Evolutionary conservation across 1,140 invertebrate species (phyloP).

Genomic region (Zeugodacus cucurbitae): DNA sequence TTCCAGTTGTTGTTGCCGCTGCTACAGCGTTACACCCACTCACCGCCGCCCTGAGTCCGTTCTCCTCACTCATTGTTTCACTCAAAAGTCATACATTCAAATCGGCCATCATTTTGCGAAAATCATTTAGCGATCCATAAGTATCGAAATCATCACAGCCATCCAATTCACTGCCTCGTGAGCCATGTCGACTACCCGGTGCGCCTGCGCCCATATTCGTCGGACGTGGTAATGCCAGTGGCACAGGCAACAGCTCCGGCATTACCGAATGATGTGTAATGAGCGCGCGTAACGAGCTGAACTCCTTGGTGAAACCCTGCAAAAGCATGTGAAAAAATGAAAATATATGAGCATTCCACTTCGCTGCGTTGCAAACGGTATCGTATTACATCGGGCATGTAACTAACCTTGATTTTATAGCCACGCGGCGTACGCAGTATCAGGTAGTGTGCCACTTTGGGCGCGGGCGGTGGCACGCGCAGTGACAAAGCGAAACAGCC

Average conservation of each 20-base stretch:
- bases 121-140: slow-evolving; percentile 82
- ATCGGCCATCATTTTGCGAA: slow-evolving; percentile 86
- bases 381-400: neutral
- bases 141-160: slow-evolving; percentile 75
- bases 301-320: slow-evolving; percentile 97
- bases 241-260: slow-evolving; percentile 93
- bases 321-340: slow-evolving; percentile 7
- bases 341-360: neutral
- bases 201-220: slow-evolving; percentile 58
- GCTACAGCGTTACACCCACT: neutral
- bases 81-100: slow-evolving; percentile 71
- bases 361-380: neutral
- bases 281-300: slow-evolving; percentile 86
- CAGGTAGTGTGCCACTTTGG: slow-evolving; percentile 93
- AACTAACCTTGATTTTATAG: slow-evolving; percentile 92
- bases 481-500: slow-evolving; percentile 96
- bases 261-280: slow-evolving; percentile 96
- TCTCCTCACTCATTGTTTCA: neutral
- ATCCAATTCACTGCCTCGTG: slow-evolving; percentile 59
- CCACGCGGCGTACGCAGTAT: slow-evolving; percentile 91
- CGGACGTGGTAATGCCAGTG: slow-evolving; percentile 83
- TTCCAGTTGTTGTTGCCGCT: neutral
- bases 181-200: slow-evolving; percentile 18
- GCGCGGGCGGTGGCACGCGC: slow-evolving; percentile 92
- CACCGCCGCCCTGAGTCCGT: too few relatives aligned